Evolutionary conservation across 1,140 invertebrate species (phyloP).

Genomic region (Coboldia fuscipes): DNA sequence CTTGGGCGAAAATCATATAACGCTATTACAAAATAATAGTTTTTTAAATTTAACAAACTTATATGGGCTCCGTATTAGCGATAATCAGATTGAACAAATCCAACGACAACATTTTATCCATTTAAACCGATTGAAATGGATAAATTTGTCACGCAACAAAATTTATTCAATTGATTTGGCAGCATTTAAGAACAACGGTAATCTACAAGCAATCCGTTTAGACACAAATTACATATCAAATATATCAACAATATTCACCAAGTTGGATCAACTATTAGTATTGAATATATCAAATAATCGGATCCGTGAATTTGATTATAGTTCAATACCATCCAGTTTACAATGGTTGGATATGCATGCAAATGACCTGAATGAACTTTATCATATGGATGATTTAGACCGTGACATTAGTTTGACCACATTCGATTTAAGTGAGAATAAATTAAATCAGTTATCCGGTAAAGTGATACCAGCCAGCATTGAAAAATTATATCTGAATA

Average conservation of each 20-base stretch:
- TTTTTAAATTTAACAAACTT: conserved; percentile 54
- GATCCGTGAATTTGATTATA: conserved; percentile 76
- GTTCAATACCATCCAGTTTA: conserved; percentile 67
- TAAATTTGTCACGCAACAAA: conserved; percentile 73
- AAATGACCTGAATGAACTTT: conserved; percentile 67
- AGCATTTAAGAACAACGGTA: conserved; percentile 61
- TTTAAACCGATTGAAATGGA: conserved; percentile 61
- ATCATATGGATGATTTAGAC: conserved; percentile 79
- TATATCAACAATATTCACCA: conserved; percentile 64
- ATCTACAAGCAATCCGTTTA: conserved; percentile 66
- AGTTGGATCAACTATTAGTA: conserved; percentile 72
- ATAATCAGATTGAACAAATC: conserved; percentile 74
- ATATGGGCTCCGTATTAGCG: conserved; percentile 62
- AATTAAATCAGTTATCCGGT: conserved; percentile 64
- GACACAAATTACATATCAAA: conserved; percentile 74
- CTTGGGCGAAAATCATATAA: conserved; percentile 73
- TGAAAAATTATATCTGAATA: conserved; percentile 60
- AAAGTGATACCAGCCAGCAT: conserved; percentile 71
- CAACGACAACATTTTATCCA: conserved; percentile 63
- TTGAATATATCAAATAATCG: conserved; percentile 81
- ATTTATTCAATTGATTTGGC: conserved; percentile 68
- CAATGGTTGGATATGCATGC: conserved; percentile 79
- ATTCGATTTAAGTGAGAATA: conserved; percentile 70
- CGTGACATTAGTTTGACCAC: conserved; percentile 57
- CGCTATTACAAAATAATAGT: conserved; percentile 57